Base-by-base conservation (phyloP, 2,888 invertebrate genomes). In the Synergus itoensis region DNA sequence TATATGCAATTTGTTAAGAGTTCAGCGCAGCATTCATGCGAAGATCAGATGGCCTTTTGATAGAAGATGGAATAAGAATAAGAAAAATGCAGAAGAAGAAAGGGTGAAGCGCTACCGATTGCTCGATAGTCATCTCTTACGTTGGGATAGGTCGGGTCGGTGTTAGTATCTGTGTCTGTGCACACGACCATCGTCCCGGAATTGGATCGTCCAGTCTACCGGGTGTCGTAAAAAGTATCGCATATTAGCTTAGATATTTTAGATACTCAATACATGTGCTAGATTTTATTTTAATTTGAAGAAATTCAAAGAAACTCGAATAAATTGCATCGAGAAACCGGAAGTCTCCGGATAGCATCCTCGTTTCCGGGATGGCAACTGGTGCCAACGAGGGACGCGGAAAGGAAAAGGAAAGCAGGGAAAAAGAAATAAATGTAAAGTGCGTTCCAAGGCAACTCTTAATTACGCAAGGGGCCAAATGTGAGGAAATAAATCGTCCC, bases 111-210 rank as follows among this genome's bases (percentile, higher is more conserved):
- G 69, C 69, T 69, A 48, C 69, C 53, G 73, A 73, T 73, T 85
- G 85, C 84, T 87, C 88, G 89, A 90, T 90, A 90, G 89, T 89
- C 88, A 89, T 90, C 90, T 87, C 88, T 87, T 89, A 89, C 86
- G 88, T 91, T 91, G 89, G 87, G 90, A 90, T 91, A 91, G 91
- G 91, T 91, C 90, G 85, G 81, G 83, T 81, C 83, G 85, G 79
- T 11, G 60, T 53, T 5, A 11, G 43, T 43, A 77, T 81, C 79
- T 79, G 82, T 85, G 85, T 85, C 85, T 80, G 81, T 82, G 84
- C 83, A 84, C 85, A 86, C 86, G 85, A 86, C 21, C 45, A 86
- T 85, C 82, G 84, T 83, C 85, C 85, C 85, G 86, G 88, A 90
- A 90, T 90, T 90, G 90, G 89, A 90, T 89, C 90, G 89, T 88